Base-by-base conservation (phyloP, 2,888 invertebrate genomes). In the Chironomus tentans region DNA sequence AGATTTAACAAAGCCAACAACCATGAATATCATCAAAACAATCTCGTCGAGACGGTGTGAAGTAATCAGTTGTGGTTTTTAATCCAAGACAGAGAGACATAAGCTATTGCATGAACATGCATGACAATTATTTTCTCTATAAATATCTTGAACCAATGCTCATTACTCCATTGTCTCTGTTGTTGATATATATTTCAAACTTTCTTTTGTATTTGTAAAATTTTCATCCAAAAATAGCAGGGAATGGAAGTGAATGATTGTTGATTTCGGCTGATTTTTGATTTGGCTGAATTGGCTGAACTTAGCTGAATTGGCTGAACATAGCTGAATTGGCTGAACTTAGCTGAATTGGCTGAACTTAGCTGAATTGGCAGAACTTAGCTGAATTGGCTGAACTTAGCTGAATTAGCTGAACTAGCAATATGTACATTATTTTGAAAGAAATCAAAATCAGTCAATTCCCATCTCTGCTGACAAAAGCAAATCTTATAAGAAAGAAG, bases 1-100 rank as follows among this genome's bases (percentile, higher is more conserved):
- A 48, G 6, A 68, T 68, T 68, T 74, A 68, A 21, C 38, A 12
- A 65, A 22, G 15, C 47, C 7, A 72, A 62, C 73, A 74, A 74
- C 74, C 74, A 74, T 48, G 74, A 74, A 74, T 74, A 74, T 74
- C 74, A 74, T 65, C 68, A 74, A 74, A 68, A 74, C 74, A 74
- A 74, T 48, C 65, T 74, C 74, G 68, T 47, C 21, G 47, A 28
- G 68, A 48, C 15, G 1, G 13, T 13, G 18, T 65, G 12, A 24
- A 65, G 22, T 65, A 65, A 22, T 65, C 21, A 65, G 65, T 21
- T 21, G 21, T 65, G 13, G 65, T 21, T 21, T 21, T 65, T 22
- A 22, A 38, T 38, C 10, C 38, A 38, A 38, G 38, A 38, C 1
- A 38, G 38, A 38, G 38, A 38, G 4, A 10, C 4, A 38, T 38